Base-by-base conservation (phyloP, 2,888 invertebrate genomes). In the Drosophila leonis region DNA sequence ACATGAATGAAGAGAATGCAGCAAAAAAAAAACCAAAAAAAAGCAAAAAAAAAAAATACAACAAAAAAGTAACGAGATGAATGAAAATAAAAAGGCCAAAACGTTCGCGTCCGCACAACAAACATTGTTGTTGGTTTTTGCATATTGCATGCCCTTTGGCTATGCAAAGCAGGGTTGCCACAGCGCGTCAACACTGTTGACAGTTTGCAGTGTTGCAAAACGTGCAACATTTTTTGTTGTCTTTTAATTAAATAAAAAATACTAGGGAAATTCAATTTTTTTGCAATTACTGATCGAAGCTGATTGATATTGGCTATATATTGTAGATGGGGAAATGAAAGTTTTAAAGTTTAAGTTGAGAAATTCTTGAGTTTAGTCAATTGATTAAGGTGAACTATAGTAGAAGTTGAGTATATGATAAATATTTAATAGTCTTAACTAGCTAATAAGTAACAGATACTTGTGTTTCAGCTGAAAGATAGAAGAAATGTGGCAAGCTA, bases 1-100 rank as follows among this genome's bases (percentile, higher is more conserved):
- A 78, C 76, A 78, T 78, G 76, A 81, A 82, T 72, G 75, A 66
- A 62, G 33, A 60, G 39, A 63, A 56, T 52, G n/a, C 13, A 48
- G 37, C 42, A 51, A 46, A 44, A 46, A 44, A 64, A 62, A 67
- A 3, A 24, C 24, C 24, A 24, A 57, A 24, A 57, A 33, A 10
- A 48, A n/a, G 42, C 44, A 44, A 41, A 56, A 52, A 55, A 61
- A 41, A 63, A 33, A 8, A 35, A 20, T 20, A 51, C 4, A 35
- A 51, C 33, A 24, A 35, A 52, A 52, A 37, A 15, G 35, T 52
- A 52, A 52, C 52, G 52, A 52, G 52, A n/a, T 37, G 57, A 44
- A 48, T 33, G 61, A 6, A 60, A 60, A 60, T 52, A 67, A 63
- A 65, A 52, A 52, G 37, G 52, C 61, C 60, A 72, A 73, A 77